A percentile compares a stretch with the other conserved stretches of the same genome.
phyloP scores from a whole-genome alignment of 2,113 vertebrate genomes.

The Myotis brandtii region DNA sequence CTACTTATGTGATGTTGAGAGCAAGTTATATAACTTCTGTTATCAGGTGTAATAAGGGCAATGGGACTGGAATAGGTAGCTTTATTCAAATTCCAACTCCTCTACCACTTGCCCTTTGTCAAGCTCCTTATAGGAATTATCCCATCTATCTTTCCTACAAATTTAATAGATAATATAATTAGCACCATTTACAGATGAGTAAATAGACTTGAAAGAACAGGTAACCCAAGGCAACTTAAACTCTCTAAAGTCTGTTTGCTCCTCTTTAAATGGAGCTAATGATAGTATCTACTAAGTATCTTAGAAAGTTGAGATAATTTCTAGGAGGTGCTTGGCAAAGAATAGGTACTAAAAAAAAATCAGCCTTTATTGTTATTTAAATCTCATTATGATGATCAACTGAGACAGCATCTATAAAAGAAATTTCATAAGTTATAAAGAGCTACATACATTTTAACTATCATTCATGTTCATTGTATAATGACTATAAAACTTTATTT shows the following conservation, averaged over 20 bases:
- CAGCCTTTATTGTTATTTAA: not conserved
- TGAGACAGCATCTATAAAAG: not conserved
- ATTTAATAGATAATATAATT: not conserved
- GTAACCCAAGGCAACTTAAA: not conserved
- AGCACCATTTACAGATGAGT: not conserved
- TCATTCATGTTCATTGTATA: not conserved
- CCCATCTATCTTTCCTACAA: not conserved
- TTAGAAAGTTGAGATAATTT: not conserved
- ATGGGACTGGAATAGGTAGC: not conserved
- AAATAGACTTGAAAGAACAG: not conserved
- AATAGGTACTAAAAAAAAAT: not conserved
- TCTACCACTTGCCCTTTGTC: not conserved
- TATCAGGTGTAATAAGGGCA: not conserved
- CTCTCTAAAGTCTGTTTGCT: not conserved
- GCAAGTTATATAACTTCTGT: not conserved
- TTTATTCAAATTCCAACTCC: not conserved
- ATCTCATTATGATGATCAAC: not conserved
- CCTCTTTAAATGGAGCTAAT: not conserved
- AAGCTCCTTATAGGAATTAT: not conserved
- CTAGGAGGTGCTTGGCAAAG: not conserved
- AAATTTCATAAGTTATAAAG: not conserved
- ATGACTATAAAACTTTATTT: not conserved
- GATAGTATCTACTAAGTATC: not conserved
- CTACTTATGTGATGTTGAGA: not conserved
- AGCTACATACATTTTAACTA: not conserved